These are phyloP conservation scores for Drosophila busckii DNA, from an alignment of 1,140 invertebrate genomes.

Conservation along the genomic window DNA sequence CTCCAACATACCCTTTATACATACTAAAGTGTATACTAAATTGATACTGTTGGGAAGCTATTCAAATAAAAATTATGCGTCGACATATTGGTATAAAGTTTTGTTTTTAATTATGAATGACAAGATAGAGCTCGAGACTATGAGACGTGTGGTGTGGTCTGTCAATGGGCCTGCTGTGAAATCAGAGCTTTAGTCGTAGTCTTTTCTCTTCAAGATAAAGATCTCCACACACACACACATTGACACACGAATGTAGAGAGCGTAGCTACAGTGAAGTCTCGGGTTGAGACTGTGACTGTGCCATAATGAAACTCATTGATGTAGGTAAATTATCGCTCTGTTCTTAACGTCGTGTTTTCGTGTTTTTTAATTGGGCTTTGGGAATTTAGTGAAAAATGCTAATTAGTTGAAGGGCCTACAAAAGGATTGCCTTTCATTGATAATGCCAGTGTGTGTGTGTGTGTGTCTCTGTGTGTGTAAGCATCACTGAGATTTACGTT, in stretches of 20 bases:
- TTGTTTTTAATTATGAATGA: constrained; percentile 75
- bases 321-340: constrained; percentile 77
- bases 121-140: constrained; percentile 20
- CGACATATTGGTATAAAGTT: constrained; percentile 77
- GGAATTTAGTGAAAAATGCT: constrained; percentile 77
- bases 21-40: no score
- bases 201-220: constrained; percentile 68
- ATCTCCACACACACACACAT: constrained; percentile 40
- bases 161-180: constrained; percentile 58
- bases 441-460: constrained; percentile 44
- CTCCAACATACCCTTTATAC: no score
- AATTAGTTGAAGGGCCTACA: constrained; percentile 68
- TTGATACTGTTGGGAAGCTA: constrained; percentile 23
- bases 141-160: constrained; percentile 48
- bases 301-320: constrained; percentile 76
- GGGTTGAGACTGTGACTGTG: constrained; percentile 22
- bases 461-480: no score
- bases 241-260: background rate
- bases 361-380: constrained; percentile 76
- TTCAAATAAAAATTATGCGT: constrained; percentile 76
- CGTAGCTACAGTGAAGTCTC: background rate
- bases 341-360: constrained; percentile 77
- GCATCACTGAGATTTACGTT: constrained; percentile 44
- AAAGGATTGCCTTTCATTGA: constrained; percentile 68
- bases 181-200: constrained; percentile 58